A percentile compares a stretch with the other conserved stretches of the same genome.
phyloP scores from a whole-genome alignment of 2,797 vertebrate species.

The Sparidentex hasta region DNA sequence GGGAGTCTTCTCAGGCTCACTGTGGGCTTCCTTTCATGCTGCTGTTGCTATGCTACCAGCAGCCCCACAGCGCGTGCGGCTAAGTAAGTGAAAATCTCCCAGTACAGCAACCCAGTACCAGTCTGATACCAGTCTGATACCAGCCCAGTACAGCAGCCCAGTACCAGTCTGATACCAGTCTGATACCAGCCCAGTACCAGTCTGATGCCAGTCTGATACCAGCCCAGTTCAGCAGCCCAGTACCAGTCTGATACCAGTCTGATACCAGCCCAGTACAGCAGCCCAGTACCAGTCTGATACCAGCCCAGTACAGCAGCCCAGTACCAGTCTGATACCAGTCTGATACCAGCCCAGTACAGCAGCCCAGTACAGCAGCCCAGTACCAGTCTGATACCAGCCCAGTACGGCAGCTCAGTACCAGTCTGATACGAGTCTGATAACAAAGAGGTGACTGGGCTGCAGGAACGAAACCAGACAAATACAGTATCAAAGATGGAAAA shows the following conservation, averaged over 20 bases:
- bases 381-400: not conserved
- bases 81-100: slow-evolving; percentile 27
- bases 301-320: not conserved
- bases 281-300: too few relatives aligned
- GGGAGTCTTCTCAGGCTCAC: slow-evolving; percentile 31
- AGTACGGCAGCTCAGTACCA: not conserved
- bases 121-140: not conserved
- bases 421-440: too few relatives aligned
- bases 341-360: not conserved
- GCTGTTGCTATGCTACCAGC: slow-evolving; percentile 77
- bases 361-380: not conserved
- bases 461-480: not conserved
- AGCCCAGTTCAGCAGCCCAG: not conserved
- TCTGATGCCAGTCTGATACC: too few relatives aligned
- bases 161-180: too few relatives aligned
- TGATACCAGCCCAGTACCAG: too few relatives aligned
- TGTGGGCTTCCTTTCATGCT: slow-evolving; percentile 53
- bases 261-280: too few relatives aligned
- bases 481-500: not conserved
- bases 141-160: not conserved
- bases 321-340: too few relatives aligned
- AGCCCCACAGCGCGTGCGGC: slow-evolving; percentile 54
- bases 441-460: not conserved
- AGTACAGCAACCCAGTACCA: not conserved
- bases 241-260: too few relatives aligned